These are phyloP conservation scores for Triplophysa bombifrons DNA, from an alignment of 2,797 vertebrate genomes.

Conservation along the genomic window DNA sequence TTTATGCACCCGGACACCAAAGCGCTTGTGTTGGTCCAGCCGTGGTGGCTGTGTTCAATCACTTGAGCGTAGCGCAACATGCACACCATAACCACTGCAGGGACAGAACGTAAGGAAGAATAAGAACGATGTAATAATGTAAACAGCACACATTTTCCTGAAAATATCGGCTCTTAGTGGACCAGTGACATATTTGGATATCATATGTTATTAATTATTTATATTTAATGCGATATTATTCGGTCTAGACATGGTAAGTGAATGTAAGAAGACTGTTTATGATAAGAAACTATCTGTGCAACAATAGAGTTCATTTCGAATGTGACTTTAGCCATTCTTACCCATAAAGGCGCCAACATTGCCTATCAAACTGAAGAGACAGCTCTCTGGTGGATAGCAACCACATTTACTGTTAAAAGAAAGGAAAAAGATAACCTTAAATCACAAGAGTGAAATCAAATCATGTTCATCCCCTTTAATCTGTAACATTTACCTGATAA, in stretches of 20 bases:
- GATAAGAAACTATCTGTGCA: no score
- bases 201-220: not conserved
- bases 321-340: conserved; percentile 60
- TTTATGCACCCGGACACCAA: conserved; percentile 89
- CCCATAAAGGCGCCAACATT: conserved; percentile 94
- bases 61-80: conserved; percentile 90
- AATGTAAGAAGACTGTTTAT: not conserved
- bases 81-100: conserved; percentile 89
- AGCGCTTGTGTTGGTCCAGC: conserved; percentile 88
- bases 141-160: not conserved
- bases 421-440: not conserved
- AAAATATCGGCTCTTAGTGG: not conserved
- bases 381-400: conserved; percentile 90
- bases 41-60: conserved; percentile 87
- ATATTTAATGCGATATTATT: not conserved
- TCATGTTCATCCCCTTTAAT: no score
- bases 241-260: not conserved
- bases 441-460: not conserved
- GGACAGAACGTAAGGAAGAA: conserved; percentile 5
- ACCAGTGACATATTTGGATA: not conserved
- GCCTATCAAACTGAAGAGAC: conserved; percentile 92
- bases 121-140: not conserved
- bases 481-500: conserved; percentile 82
- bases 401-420: conserved; percentile 84
- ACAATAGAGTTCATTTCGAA: no score